Evolutionary conservation across 2,888 invertebrate species (phyloP).

Genomic region (Malthinus flaveolus): DNA sequence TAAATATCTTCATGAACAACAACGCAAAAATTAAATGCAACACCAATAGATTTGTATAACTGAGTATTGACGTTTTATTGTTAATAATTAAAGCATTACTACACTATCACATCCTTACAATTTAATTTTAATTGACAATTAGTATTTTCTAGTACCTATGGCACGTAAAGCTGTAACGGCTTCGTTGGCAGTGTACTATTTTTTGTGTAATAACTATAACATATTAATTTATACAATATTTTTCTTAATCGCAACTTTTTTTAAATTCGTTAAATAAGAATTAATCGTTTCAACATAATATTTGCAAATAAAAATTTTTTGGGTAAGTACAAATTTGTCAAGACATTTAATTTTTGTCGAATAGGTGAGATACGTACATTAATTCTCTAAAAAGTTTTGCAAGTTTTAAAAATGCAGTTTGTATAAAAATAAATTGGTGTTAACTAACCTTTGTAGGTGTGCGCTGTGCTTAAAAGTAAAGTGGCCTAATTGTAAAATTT

Average conservation of each 20-base stretch:
- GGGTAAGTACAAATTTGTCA: too few species aligned
- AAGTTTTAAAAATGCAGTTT: constrained; percentile 46
- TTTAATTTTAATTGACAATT: constrained; percentile 26
- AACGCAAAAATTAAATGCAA: background rate
- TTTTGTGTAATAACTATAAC: constrained; percentile 7
- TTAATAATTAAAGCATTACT: constrained; percentile 16
- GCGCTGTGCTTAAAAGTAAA: too few species aligned
- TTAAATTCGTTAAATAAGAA: constrained; percentile 2
- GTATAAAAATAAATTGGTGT: constrained; percentile 50
- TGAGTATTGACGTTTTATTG: background rate
- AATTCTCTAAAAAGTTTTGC: constrained; percentile 19
- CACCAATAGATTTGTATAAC: background rate
- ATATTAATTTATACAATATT: constrained; percentile 1
- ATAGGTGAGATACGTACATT: too few species aligned
- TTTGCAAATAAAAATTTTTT: too few species aligned
- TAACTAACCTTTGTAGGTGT: constrained; percentile 38
- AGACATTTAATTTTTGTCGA: too few species aligned
- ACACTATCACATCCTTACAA: constrained; percentile 17
- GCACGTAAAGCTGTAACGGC: constrained; percentile 16
- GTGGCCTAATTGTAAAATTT: too few species aligned
- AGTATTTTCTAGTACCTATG: constrained; percentile 23
- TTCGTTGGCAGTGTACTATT: constrained; percentile 25
- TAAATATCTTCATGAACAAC: background rate
- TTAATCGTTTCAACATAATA: background rate
- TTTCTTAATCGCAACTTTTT: too few species aligned